A percentile compares a stretch with the other conserved stretches of the same genome.
phyloP scores from a whole-genome alignment of 2,797 vertebrate genomes.

The Tragelaphus eurycerus region DNA sequence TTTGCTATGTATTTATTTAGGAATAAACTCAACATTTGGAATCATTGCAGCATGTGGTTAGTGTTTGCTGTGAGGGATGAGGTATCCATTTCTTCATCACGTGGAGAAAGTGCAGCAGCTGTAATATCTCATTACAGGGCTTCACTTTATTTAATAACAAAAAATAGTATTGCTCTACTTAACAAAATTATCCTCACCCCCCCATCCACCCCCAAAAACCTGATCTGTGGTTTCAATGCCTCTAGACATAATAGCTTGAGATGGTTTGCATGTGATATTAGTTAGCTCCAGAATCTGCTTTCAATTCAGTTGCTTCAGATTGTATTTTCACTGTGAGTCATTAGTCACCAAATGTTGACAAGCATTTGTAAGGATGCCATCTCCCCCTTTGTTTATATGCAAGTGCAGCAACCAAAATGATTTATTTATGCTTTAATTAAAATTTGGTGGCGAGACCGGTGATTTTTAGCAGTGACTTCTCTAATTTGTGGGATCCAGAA shows the following conservation, averaged over 20 bases:
- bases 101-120: constrained; percentile 76
- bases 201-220: constrained; percentile 11
- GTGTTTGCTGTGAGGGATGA: constrained; percentile 79
- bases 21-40: constrained; percentile 79
- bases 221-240: constrained; percentile 75
- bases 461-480: constrained; percentile 82
- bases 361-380: constrained; percentile 83
- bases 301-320: constrained; percentile 76
- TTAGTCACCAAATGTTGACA: constrained; percentile 85
- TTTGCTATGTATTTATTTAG: constrained; percentile 71
- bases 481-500: constrained; percentile 82
- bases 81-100: constrained; percentile 74
- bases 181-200: constrained; percentile 56
- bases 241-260: constrained; percentile 64
- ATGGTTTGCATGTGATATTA: constrained; percentile 79
- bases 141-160: constrained; percentile 77
- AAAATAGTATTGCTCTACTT: constrained; percentile 73
- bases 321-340: constrained; percentile 81
- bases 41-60: constrained; percentile 80
- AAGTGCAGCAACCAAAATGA: constrained; percentile 83
- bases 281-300: constrained; percentile 83
- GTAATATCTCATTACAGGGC: constrained; percentile 73
- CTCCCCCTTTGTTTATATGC: constrained; percentile 85
- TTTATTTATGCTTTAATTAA: constrained; percentile 90
- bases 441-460: constrained; percentile 84